Conservation (phyloP, 2,797 vertebrate species). For the Diplodus sargus region DNA sequence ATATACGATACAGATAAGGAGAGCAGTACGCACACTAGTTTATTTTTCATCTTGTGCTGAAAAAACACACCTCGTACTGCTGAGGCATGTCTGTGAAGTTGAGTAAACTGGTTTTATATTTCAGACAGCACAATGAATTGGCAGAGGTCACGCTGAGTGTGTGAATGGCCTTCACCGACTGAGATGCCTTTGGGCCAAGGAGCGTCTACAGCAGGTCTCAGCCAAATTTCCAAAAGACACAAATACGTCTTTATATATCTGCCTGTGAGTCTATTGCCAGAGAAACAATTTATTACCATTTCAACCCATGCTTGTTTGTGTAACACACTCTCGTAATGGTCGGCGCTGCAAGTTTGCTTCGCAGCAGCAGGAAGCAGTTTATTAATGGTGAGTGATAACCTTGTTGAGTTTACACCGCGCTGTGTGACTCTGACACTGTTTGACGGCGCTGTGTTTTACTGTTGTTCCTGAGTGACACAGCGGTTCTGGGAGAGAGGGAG, state of each 20-base stretch:
- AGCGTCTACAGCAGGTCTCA: background rate
- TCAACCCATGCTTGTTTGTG: conserved; percentile 4
- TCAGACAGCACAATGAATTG: conserved; percentile 3
- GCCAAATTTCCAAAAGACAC: background rate
- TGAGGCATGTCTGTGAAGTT: background rate
- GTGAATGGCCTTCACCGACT: conserved; percentile 18
- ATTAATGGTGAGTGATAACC: conserved; percentile 29
- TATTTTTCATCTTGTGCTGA: background rate
- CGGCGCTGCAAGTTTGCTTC: background rate
- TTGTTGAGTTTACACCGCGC: conserved; percentile 25
- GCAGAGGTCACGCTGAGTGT: background rate
- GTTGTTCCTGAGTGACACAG: conserved; percentile 19
- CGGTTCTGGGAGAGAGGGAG: background rate
- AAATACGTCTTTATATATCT: conserved; percentile 1
- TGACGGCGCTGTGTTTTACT: conserved; percentile 4
- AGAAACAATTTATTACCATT: conserved; percentile 7
- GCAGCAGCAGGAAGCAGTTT: conserved; percentile 6
- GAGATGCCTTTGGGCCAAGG: no score
- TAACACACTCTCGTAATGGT: background rate
- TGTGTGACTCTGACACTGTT: conserved; percentile 5
- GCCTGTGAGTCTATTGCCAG: conserved; percentile 24
- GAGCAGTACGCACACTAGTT: background rate
- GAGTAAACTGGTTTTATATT: conserved; percentile 1
- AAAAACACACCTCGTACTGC: background rate
- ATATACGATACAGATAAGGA: background rate